Base-by-base conservation (phyloP, 2,888 invertebrate species). In the Eristalis pertinax region DNA sequence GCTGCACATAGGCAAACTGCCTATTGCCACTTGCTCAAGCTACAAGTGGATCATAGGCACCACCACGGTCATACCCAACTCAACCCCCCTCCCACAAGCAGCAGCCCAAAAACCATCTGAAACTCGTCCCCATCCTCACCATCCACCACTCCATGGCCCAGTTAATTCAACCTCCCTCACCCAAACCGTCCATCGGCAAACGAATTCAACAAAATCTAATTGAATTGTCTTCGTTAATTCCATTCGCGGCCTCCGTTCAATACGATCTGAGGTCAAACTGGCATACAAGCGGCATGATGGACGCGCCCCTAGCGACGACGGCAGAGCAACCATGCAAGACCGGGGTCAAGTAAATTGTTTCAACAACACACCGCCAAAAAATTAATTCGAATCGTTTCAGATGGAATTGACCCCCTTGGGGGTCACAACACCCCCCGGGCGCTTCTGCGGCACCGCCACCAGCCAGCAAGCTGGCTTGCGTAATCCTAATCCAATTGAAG, bases 341-440 rank as follows among this genome's bases (percentile, higher is more conserved):
- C 63, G 73, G 76, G 84, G 84, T 87, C 79, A 87, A 87, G 87
- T 87, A 87, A 87, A 87, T 87, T 84, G 87, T 73, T 84, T 84
- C 76, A 76, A 69, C 83, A 87, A 87, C 73, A 60, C 60, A 26
- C 60, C 60, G 60, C 24, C 60, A 29, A 50, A 50, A 50, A 50
- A 50, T 50, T 50, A 50, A 50, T 50, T 60, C 60, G 60, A 26
- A 50, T 69, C 58, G 43, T n/a, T 60, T 19, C 32, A 29, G 43
- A 35, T 67, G 11, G 41, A 3, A 26, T 70, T 79, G 82, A 79
- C 83, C 73, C 76, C 74, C 83, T 78, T 78, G 75, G 73, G 84
- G 87, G 87, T 84, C 87, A 87, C 80, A 84, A 75, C 83, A 24
- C 73, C 73, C 50, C 19, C 19, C 50, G 8, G 1, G 7, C 50